phyloP scores from a whole-genome alignment of 2,797 vertebrate species.

The Eurystomus glaucurus region DNA sequence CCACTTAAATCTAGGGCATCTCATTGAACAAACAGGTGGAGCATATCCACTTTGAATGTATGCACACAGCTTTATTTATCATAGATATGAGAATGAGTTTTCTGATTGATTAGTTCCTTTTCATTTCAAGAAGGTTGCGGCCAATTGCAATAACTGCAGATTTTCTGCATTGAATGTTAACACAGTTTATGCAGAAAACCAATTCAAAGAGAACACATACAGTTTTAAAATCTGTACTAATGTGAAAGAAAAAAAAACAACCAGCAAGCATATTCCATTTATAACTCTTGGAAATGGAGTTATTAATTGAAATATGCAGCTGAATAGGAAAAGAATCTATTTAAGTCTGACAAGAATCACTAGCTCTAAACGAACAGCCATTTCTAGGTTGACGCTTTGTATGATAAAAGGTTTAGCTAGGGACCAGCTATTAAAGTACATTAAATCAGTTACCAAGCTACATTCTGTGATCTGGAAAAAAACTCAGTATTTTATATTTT shows the following conservation, averaged over 20 bases:
- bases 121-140: constrained; percentile 26
- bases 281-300: neutral
- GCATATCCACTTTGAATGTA: constrained; percentile 24
- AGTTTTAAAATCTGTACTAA: constrained; percentile 3
- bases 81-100: constrained; percentile 20
- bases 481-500: neutral
- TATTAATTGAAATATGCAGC: constrained; percentile 2
- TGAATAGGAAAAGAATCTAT: neutral
- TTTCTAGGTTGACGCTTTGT: neutral
- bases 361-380: neutral
- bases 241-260: neutral
- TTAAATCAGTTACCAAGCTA: neutral
- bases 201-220: neutral
- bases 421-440: neutral
- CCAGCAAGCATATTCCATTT: neutral
- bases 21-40: constrained; percentile 60
- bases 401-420: neutral
- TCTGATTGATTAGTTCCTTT: constrained; percentile 53
- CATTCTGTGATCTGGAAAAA: neutral
- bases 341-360: neutral
- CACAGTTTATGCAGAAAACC: neutral
- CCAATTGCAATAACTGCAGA: constrained; percentile 17
- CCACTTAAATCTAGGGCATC: constrained; percentile 37
- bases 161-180: constrained; percentile 26
- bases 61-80: constrained; percentile 58